Evolutionary conservation across 2,113 vertebrate species (phyloP), one percentile per base, ranked within the genome.

Genomic region (Bagarius yarrelli): DNA sequence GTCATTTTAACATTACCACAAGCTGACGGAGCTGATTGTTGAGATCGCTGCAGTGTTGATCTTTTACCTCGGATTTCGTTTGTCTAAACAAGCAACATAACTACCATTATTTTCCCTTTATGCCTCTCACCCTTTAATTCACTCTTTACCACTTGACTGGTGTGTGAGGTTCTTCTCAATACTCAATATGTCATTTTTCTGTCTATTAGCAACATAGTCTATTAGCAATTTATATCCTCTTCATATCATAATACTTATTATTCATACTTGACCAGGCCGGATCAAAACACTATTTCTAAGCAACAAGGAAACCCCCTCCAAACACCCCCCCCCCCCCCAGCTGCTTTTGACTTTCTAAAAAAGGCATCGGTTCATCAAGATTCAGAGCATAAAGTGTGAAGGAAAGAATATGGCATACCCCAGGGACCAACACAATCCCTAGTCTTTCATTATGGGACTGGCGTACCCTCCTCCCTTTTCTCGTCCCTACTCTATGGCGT

Each of bases 21-120:
- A 82, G 77, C 87, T 87, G 87, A 91, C 89, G 87, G 84, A 82
- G 76, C 89, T 89, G 89, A 91, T 90, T 88, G 86, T 88, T 87
- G 86, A 84, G 87, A 85, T 83, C 80, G 79, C 87, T 88, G 79
- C 87, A 86, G 86, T 57, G 53, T 90, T 90, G 88, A 91, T 34
- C 87, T 87, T 92, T 91, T 90, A 90, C 89, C 82, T 78, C 83
- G 87, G 85, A 89, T 88, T 88, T 87, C 87, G 88, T 91, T 91
- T 90, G 89, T 89, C 86, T 90, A 91, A 90, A 83, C 86, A 87
- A 80, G 86, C 80, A 84, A 85, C 25, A 30, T 32, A 18, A 27
- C 50, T 73, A 87, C 81, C 86, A 78, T 85, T 85, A 87, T 88
- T 84, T 90, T 89, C 89, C 85, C 78, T 84, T 83, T 83, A 87